Percentiles rank a stretch among this genome's conserved stretches.
phyloP scores from a whole-genome alignment of 1,140 invertebrate genomes.

The Pseudomyrmex flavicornis region DNA sequence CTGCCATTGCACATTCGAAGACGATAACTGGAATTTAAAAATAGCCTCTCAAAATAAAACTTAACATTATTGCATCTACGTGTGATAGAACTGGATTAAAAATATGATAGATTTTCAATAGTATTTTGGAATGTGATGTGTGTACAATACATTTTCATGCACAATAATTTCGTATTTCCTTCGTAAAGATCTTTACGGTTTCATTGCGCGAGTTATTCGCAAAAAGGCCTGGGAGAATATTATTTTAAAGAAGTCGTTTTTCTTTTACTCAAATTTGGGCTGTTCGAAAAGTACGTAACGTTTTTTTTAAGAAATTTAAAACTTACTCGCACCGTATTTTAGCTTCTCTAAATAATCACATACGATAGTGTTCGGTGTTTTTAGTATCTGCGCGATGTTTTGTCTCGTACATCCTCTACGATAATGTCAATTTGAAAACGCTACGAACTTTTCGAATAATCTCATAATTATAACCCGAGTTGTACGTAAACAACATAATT shows the following conservation, averaged over 20 bases:
- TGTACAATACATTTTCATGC: slow-evolving; percentile 40
- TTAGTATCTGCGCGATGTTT: no score
- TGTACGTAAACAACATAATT: slow-evolving; percentile 13
- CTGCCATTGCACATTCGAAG: slow-evolving; percentile 10
- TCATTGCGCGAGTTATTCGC: slow-evolving; percentile 13
- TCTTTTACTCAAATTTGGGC: background rate
- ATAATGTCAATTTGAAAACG: no score
- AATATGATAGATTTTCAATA: slow-evolving; percentile 37
- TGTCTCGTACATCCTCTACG: no score
- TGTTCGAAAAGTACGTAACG: no score
- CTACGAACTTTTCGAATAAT: no score
- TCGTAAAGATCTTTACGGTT: slow-evolving; percentile 10
- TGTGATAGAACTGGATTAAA: slow-evolving; percentile 20
- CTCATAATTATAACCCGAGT: slow-evolving; percentile 12
- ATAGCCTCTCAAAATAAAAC: background rate
- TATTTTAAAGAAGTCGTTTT: background rate
- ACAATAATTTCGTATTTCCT: slow-evolving; percentile 32
- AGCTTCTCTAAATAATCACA: no score
- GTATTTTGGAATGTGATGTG: slow-evolving; percentile 31
- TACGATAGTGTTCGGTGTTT: no score
- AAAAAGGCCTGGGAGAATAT: slow-evolving; percentile 41
- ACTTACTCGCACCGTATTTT: no score
- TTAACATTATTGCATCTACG: slow-evolving; percentile 2
- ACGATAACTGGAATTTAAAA: background rate
- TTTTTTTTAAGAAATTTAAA: no score